phyloP scores from a whole-genome alignment of 2,797 vertebrate species.

The Falco cherrug region DNA sequence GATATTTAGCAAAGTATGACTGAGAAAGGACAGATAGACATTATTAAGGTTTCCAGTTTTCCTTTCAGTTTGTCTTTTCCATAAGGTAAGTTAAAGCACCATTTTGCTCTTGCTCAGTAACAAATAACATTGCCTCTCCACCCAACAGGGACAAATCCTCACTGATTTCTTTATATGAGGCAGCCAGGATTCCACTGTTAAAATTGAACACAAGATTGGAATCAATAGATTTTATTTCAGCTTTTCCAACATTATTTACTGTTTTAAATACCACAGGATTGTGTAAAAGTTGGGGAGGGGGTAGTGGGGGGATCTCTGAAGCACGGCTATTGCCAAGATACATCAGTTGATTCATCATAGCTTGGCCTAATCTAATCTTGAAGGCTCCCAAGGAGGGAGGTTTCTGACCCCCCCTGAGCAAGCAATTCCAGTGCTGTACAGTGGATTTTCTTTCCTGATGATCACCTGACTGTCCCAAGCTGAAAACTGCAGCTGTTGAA shows the following conservation, averaged over 20 bases:
- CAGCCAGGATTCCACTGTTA: neutral
- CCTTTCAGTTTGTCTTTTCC: neutral
- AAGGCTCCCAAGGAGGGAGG: neutral
- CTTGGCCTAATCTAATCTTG: neutral
- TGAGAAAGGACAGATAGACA: neutral
- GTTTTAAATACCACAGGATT: neutral
- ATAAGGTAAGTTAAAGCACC: neutral
- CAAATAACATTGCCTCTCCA: neutral
- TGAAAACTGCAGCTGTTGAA: neutral
- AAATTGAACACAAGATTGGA: neutral
- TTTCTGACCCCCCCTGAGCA: neutral
- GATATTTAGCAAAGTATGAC: neutral
- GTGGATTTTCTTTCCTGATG: neutral
- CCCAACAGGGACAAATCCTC: neutral
- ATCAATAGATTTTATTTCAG: neutral
- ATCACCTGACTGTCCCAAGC: neutral
- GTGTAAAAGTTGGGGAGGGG: neutral
- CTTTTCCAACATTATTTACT: neutral
- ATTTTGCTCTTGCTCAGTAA: neutral
- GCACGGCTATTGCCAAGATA: neutral
- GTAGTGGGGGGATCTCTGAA: neutral
- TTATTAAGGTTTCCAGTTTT: neutral
- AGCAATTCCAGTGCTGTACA: neutral
- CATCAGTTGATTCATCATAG: fast-evolving
- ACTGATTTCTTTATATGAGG: neutral